Conservation (phyloP, 2,113 vertebrate genomes). For the Camelus bactrianus region DNA sequence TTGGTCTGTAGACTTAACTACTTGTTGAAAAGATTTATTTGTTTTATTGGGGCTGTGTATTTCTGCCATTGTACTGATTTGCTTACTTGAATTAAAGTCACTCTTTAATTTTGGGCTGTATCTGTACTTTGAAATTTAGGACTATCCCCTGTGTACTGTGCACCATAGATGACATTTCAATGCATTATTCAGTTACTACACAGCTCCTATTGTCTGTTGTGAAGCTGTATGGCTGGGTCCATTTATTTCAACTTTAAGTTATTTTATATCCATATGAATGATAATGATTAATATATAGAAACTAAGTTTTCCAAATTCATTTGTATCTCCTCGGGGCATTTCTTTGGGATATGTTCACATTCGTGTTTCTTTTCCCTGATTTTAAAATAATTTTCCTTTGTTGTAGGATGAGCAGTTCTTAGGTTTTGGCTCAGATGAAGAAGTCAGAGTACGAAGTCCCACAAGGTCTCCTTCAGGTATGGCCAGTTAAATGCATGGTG, state of each 20-base stretch:
- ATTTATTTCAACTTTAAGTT: conserved; percentile 60
- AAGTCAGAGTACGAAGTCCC: conserved; percentile 94
- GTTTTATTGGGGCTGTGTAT: conserved; percentile 70
- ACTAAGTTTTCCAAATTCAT: conserved; percentile 66
- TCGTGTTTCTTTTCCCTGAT: conserved; percentile 54
- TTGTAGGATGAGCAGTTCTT: conserved; percentile 96
- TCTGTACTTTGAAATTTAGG: conserved; percentile 67
- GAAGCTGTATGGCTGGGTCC: conserved; percentile 49
- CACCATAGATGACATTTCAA: conserved; percentile 56
- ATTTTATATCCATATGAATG: conserved; percentile 55
- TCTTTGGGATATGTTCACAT: conserved; percentile 68
- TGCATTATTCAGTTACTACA: conserved; percentile 52
- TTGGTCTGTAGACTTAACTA: conserved; percentile 61
- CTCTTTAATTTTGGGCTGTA: conserved; percentile 71
- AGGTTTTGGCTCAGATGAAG: conserved; percentile 95
- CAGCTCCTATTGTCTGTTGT: conserved; percentile 53
- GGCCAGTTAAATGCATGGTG: not conserved
- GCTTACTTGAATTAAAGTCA: conserved; percentile 61
- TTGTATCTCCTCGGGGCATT: conserved; percentile 68
- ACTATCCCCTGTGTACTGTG: conserved; percentile 30
- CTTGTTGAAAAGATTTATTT: conserved; percentile 63
- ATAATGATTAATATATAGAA: conserved; percentile 53
- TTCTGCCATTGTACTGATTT: conserved; percentile 67
- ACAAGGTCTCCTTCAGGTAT: conserved; percentile 92
- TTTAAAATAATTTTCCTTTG: conserved; percentile 79